These are phyloP conservation scores for Drosophila colorata DNA, from an alignment of 2,888 invertebrate genomes.

Conservation along the genomic window DNA sequence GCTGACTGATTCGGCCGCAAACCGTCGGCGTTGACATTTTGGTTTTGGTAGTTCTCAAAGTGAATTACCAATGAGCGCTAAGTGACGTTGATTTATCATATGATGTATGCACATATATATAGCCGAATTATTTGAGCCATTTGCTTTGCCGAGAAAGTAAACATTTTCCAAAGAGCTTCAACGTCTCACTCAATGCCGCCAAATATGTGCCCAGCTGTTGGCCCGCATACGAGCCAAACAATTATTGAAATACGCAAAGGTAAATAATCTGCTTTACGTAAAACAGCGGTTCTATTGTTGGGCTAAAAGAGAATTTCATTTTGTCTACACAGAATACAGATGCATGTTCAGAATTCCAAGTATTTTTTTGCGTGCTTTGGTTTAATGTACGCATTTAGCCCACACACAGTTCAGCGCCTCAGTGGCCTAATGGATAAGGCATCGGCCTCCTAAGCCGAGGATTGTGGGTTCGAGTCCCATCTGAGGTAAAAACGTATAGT, in stretches of 20 bases:
- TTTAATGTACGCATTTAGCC: slow-evolving; percentile 26
- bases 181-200: slow-evolving; percentile 13
- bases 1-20: slow-evolving; percentile 43
- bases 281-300: slow-evolving; percentile 34
- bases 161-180: slow-evolving; percentile 32
- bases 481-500: slow-evolving; percentile 46
- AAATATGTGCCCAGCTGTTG: slow-evolving; percentile 51
- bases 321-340: slow-evolving; percentile 7
- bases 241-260: slow-evolving; percentile 39
- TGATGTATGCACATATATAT: slow-evolving; percentile 33
- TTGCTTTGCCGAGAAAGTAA: slow-evolving; percentile 32
- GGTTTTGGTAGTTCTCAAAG: slow-evolving; percentile 46
- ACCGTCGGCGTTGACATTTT: slow-evolving; percentile 61
- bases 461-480: slow-evolving; percentile 73
- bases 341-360: not conserved
- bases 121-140: slow-evolving; percentile 44
- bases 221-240: slow-evolving; percentile 42
- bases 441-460: slow-evolving; percentile 73
- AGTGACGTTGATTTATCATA: slow-evolving; percentile 76
- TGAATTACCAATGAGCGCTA: slow-evolving; percentile 70
- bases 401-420: slow-evolving; percentile 36
- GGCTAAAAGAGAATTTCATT: slow-evolving; percentile 28
- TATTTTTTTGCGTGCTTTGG: not conserved
- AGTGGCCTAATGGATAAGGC: slow-evolving; percentile 74
- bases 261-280: slow-evolving; percentile 39